A percentile compares a stretch with the other conserved stretches of the same genome.
Evolutionary conservation across 2,888 invertebrate species (phyloP).

Genomic region (Apamea epomidion): DNA sequence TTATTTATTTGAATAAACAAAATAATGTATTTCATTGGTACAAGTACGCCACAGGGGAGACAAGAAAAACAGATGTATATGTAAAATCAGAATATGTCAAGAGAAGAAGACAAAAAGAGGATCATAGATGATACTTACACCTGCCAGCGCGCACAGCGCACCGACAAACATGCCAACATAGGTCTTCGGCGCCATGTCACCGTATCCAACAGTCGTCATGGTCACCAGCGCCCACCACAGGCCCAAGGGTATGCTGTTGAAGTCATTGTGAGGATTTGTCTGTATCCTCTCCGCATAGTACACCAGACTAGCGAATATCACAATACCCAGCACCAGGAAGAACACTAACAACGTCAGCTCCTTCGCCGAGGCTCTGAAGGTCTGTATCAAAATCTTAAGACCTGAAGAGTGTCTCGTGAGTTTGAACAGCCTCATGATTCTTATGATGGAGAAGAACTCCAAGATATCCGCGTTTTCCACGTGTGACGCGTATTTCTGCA

Average conservation of each 20-base stretch:
- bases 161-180: constrained; percentile 99
- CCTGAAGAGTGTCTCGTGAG: constrained; percentile 99
- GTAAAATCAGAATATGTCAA: constrained; percentile 6
- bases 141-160: constrained; percentile 99
- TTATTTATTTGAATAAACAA: background rate
- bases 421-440: constrained; percentile 99
- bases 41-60: background rate
- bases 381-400: constrained; percentile 99
- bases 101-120: background rate
- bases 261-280: constrained; percentile 98
- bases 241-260: constrained; percentile 99
- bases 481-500: constrained; percentile 97
- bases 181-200: constrained; percentile 99
- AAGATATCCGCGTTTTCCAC: constrained; percentile 98
- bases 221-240: constrained; percentile 99
- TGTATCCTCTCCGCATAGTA: constrained; percentile 99
- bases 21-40: background rate
- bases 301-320: constrained; percentile 99
- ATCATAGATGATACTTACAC: constrained; percentile 91
- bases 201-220: constrained; percentile 99
- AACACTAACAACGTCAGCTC: constrained; percentile 98
- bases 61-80: background rate
- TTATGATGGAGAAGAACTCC: constrained; percentile 99
- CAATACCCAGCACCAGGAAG: constrained; percentile 99
- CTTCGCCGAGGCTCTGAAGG: constrained; percentile 98